Percentiles rank a stretch among this genome's conserved stretches.
Conservation (phyloP, 2,797 vertebrate genomes). For the Astyanax mexicanus region DNA sequence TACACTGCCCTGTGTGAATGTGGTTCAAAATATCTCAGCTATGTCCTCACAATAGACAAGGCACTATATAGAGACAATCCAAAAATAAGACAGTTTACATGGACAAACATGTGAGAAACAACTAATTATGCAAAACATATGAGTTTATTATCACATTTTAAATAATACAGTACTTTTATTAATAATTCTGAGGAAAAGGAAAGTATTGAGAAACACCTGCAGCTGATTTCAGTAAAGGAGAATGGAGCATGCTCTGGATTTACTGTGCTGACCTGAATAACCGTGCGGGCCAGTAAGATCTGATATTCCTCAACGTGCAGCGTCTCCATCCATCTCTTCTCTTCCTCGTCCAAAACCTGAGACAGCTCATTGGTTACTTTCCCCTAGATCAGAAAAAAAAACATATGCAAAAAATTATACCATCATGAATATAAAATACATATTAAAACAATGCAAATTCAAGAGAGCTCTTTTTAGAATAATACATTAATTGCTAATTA, state of each 20-base stretch:
- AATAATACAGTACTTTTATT: neutral
- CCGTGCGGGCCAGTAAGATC: slow-evolving; percentile 72
- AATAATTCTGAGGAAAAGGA: neutral
- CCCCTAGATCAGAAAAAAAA: slow-evolving; percentile 63
- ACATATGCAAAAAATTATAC: neutral
- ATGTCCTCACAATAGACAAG: slow-evolving; percentile 26
- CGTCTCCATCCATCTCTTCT: slow-evolving; percentile 77
- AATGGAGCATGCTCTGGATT: neutral
- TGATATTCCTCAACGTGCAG: slow-evolving; percentile 75
- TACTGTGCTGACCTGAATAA: slow-evolving; percentile 65
- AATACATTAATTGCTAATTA: too few species aligned
- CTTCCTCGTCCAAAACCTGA: slow-evolving; percentile 80
- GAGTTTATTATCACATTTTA: neutral
- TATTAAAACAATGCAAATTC: too few species aligned
- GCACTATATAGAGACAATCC: neutral
- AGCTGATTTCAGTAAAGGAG: too few species aligned
- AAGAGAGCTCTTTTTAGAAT: too few species aligned
- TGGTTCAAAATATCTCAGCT: slow-evolving; percentile 23
- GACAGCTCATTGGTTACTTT: slow-evolving; percentile 80
- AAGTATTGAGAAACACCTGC: neutral
- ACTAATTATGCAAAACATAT: slow-evolving; percentile 19
- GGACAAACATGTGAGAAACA: too few species aligned
- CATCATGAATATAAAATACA: too few species aligned
- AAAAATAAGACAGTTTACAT: neutral
- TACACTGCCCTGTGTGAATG: slow-evolving; percentile 26